Conservation (phyloP, 1,140 invertebrate genomes). For the Pogonus chalceus region DNA sequence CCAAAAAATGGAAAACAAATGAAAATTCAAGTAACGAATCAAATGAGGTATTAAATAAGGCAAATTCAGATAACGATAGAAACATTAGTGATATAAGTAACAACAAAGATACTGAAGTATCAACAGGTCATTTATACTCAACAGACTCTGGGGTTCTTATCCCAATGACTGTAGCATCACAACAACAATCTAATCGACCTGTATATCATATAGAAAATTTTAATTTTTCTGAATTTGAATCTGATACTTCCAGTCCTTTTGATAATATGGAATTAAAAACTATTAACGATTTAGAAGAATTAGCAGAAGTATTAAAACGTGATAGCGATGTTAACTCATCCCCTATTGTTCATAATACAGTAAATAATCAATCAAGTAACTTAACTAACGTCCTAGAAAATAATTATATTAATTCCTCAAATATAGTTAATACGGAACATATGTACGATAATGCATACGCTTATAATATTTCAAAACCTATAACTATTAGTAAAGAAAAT, state of each 20-base stretch:
- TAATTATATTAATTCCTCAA: too few relatives aligned
- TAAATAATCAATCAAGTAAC: too few relatives aligned
- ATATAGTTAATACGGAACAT: too few relatives aligned
- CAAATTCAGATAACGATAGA: slow-evolving; percentile 42
- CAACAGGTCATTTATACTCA: slow-evolving; percentile 27
- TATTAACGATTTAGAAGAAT: slow-evolving; percentile 79
- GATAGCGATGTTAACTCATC: too few relatives aligned
- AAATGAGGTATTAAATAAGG: slow-evolving; percentile 33
- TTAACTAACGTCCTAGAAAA: not conserved
- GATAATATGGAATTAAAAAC: slow-evolving; percentile 85
- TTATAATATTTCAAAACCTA: not conserved
- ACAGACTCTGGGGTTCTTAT: slow-evolving; percentile 14
- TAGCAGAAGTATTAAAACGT: slow-evolving; percentile 57
- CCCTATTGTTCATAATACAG: too few relatives aligned
- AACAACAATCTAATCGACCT: slow-evolving; percentile 25
- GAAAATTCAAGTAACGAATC: slow-evolving; percentile 36
- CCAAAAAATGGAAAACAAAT: slow-evolving; percentile 38
- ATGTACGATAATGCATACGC: not conserved
- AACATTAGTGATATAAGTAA: slow-evolving; percentile 43
- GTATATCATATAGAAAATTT: not conserved
- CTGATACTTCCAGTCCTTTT: slow-evolving; percentile 80
- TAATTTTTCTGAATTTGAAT: slow-evolving; percentile 68
- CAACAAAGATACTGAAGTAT: slow-evolving; percentile 33
- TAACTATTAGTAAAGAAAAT: slow-evolving; percentile 9
- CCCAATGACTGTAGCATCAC: slow-evolving; percentile 28